Conservation (phyloP, 1,140 invertebrate species). For the Micrasema minimum region DNA sequence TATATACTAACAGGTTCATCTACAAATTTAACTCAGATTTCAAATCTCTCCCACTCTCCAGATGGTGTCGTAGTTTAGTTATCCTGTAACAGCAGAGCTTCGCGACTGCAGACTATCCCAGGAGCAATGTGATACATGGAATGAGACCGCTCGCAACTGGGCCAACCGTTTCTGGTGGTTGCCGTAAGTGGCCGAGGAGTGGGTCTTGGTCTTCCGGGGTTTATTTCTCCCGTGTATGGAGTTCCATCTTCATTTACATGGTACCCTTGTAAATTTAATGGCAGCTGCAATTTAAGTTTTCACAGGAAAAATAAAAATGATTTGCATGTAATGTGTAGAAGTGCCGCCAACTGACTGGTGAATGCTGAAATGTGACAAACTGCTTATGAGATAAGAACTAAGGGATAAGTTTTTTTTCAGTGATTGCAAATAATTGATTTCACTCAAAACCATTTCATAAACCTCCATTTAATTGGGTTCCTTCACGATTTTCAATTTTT, state of each 20-base stretch:
- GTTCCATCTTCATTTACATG: constrained; percentile 42
- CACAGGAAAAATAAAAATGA: too few relatives aligned
- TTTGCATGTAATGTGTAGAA: too few relatives aligned
- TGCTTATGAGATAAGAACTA: too few relatives aligned
- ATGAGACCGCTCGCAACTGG: constrained; percentile 52
- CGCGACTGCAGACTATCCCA: constrained; percentile 65
- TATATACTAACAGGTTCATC: constrained; percentile 60
- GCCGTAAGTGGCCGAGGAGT: constrained; percentile 21
- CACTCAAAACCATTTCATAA: too few relatives aligned
- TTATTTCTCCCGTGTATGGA: neutral
- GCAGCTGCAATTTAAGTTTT: too few relatives aligned
- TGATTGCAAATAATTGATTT: too few relatives aligned
- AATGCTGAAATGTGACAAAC: too few relatives aligned
- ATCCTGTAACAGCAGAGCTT: constrained; percentile 67
- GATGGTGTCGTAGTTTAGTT: constrained; percentile 66
- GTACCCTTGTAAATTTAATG: constrained; percentile 21
- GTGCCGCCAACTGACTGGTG: too few relatives aligned
- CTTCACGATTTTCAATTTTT: too few relatives aligned
- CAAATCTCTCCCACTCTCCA: constrained; percentile 57
- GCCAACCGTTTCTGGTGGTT: neutral
- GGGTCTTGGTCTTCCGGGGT: neutral
- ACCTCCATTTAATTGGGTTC: too few relatives aligned
- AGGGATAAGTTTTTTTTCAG: too few relatives aligned
- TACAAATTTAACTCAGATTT: constrained; percentile 63
- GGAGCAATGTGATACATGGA: constrained; percentile 56